phyloP scores from a whole-genome alignment of 1,140 invertebrate species.

The Globodera ellingtonae region DNA sequence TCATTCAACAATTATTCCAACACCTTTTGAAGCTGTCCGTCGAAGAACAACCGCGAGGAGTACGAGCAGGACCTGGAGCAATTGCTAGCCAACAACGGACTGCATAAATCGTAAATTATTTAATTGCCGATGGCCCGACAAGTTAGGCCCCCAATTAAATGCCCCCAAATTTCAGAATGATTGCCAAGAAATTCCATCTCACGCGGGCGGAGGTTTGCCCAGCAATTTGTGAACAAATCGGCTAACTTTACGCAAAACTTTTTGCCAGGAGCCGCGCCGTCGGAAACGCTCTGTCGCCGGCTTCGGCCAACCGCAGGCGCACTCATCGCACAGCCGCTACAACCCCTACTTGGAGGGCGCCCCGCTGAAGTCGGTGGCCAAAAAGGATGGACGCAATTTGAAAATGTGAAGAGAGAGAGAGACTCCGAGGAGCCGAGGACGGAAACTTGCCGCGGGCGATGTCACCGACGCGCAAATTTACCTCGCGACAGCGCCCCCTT shows the following conservation, averaged over 20 bases:
- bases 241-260: conserved; percentile 14
- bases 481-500: not conserved
- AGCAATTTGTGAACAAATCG: conserved; percentile 3
- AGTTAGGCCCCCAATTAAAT: not conserved
- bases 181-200: conserved; percentile 79
- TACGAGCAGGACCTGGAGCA: conserved; percentile 67
- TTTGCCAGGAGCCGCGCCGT: conserved; percentile 52
- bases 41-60: conserved; percentile 62
- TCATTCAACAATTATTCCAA: conserved; percentile 24
- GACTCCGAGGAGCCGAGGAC: no score
- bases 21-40: conserved; percentile 47
- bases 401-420: conserved; percentile 19
- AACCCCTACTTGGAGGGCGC: conserved; percentile 66
- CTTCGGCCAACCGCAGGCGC: conserved; percentile 28
- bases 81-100: conserved; percentile 62
- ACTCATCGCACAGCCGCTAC: conserved; percentile 39
- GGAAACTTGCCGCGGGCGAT: not conserved
- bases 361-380: conserved; percentile 66
- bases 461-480: not conserved
- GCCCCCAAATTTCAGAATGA: conserved; percentile 65
- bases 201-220: conserved; percentile 68
- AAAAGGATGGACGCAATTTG: conserved; percentile 65
- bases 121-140: no score
- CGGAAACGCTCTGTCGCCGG: conserved; percentile 57
- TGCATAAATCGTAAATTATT: conserved; percentile 70